Evolutionary conservation across 1,140 invertebrate genomes (phyloP), one percentile per base, ranked within the genome.

Genomic region (Probaryconus sp.): DNA sequence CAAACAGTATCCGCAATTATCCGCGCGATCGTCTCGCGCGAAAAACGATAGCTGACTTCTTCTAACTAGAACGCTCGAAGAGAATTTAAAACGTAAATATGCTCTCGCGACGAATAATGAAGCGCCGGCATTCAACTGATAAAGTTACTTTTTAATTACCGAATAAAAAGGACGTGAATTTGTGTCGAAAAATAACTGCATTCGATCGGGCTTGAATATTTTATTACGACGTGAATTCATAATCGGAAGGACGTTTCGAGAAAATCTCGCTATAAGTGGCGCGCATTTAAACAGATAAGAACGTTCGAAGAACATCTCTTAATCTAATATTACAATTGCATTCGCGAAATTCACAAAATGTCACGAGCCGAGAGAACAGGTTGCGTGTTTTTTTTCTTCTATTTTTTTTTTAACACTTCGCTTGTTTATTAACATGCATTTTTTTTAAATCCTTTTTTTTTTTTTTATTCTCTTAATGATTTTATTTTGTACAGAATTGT

Each of bases 321-420:
- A 45, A 45, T 45, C 53, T 28, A 13, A 20, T 13, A 45, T 58
- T 33, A 58, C 53, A 58, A 45, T 58, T 55, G 53, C 5, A 38
- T 30, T 5, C 16, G 35, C 40, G 53, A 65, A 50, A 68, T 56
- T 67, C n/a, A n/a, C n/a, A 60, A 60, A 64, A 56, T 35, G 7
- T 45, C 30, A 31, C 5, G 14, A 9, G 16, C 37, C 42, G 47
- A 48, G 21, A 37, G 7, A 16, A 33, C 43, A 28, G 30, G 24
- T 55, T 30, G 38, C 5, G 18, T 11, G 5, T 18, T 5, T 14
- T 53, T 43, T 43, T 68, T 58, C 51, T 51, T 37, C 4, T 13
- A 30, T 40, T 55, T 43, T 37, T 9, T 42, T 56, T 63, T 33
- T 10, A n/a, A 28, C 7, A 16, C 24, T 10, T n/a, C 9, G 18